Evolutionary conservation across 2,113 vertebrate genomes (phyloP).

Genomic region (Speoplatyrhinus poulsoni): DNA sequence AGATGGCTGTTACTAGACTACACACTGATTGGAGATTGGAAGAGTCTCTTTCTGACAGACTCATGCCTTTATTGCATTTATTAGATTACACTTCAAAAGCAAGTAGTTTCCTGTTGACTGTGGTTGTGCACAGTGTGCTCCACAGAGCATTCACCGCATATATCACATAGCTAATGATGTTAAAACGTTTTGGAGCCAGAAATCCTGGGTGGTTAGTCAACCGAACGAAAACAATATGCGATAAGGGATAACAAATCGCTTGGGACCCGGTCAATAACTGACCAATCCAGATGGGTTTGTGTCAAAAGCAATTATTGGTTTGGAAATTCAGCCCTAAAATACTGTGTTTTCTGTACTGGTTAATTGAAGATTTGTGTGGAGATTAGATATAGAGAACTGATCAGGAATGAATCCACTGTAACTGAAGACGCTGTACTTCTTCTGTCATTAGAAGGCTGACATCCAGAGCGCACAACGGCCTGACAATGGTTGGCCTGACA

Average conservation of each 20-base stretch:
- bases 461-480: too few species aligned
- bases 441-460: too few species aligned
- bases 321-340: too few species aligned
- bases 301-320: too few species aligned
- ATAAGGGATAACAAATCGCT: not conserved
- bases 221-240: not conserved
- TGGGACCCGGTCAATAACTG: too few species aligned
- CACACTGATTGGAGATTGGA: slow-evolving; percentile 4
- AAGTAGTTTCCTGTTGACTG: slow-evolving; percentile 37
- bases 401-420: too few species aligned
- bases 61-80: slow-evolving; percentile 46
- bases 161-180: slow-evolving; percentile 15
- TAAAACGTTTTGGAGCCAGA: slow-evolving; percentile 7
- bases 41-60: slow-evolving; percentile 23
- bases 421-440: too few species aligned
- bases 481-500: too few species aligned
- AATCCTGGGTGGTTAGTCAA: slow-evolving; percentile 10
- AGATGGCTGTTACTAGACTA: not conserved
- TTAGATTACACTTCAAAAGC: slow-evolving; percentile 54
- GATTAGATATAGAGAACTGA: too few species aligned
- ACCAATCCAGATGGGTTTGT: too few species aligned
- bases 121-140: slow-evolving; percentile 23
- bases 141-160: slow-evolving; percentile 19
- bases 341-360: too few species aligned
- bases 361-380: too few species aligned